Evolutionary conservation across 2,797 vertebrate genomes (phyloP), one percentile per base, ranked within the genome.

Genomic region (Eospalax fontanierii): DNA sequence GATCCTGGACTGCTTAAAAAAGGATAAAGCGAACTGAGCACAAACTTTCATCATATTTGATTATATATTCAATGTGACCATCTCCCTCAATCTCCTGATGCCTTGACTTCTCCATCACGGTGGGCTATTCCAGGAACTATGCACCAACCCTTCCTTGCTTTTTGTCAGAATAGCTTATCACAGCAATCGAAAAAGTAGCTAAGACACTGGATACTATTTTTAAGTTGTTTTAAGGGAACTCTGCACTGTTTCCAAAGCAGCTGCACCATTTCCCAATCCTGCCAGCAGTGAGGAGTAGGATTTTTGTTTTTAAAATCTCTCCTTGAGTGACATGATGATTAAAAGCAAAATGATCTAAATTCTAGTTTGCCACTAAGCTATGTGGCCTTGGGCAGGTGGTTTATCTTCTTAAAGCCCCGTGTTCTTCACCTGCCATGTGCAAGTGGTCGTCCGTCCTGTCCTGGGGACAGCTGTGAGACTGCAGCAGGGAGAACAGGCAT

Each of bases 291-390:
- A 30, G 12, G 40, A 43, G 28, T 75, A 11, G 89, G 61, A 9
- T 87, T 93, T 87, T 73, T 84, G n/a, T 92, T 79, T 86, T 82
- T 28, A 24, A 94, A 87, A 50, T 54, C 50, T 90, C 65, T 79
- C 30, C 26, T 59, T 57, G 35, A 33, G 2, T 78, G 35, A 83
- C 38, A 14, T 18, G 73, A 14, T 18, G 93, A 76, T 84, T 87
- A 81, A 81, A 59, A 76, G 10, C 76, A 87, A 65, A 94, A 81
- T 43, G 21, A 78, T 28, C 15, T 80, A 73, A 91, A 46, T 70
- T 59, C n/a, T 87, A 46, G 28, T 46, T 75, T 71, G 46, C 26
- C 30, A 84, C 26, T 28, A 90, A 71, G 33, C 70, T 57, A 2
- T 54, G 21, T 66, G 38, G 73, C 54, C 8, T 61, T 86, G 19